These are phyloP conservation scores for Protobothrops mucrosquamatus DNA, from an alignment of 2,113 vertebrate species.

Conservation along the genomic window DNA sequence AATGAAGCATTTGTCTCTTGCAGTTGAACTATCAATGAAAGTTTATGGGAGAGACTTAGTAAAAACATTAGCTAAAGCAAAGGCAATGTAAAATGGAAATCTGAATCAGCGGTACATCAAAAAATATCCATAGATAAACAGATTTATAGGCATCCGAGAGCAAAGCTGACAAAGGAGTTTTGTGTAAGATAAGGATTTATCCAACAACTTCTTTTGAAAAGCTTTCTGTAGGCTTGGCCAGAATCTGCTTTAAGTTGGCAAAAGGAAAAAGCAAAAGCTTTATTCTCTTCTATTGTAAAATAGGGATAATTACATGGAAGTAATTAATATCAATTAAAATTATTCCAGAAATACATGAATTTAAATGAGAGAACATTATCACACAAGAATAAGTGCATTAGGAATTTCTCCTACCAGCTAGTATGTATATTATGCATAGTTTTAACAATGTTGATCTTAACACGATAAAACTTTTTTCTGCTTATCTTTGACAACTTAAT, in stretches of 20 bases:
- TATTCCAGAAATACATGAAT: background rate
- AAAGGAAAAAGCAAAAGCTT: background rate
- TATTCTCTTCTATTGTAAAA: background rate
- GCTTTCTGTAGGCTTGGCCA: background rate
- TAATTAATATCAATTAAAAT: constrained; percentile 1
- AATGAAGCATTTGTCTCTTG: constrained; percentile 54
- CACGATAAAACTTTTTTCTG: background rate
- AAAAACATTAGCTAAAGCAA: constrained; percentile 31
- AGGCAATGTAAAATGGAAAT: constrained; percentile 11
- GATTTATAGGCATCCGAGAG: constrained; percentile 6
- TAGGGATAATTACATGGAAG: fast-evolving
- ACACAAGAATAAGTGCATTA: background rate
- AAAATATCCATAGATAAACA: background rate
- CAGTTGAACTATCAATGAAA: constrained; percentile 32
- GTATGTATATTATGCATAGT: fast-evolving
- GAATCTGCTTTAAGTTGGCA: background rate
- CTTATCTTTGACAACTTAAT: background rate
- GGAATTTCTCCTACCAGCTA: constrained; percentile 14
- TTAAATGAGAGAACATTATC: background rate
- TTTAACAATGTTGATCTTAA: constrained; percentile 2
- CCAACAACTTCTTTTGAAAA: background rate
- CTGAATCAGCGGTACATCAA: constrained; percentile 2
- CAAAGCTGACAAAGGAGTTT: constrained; percentile 23
- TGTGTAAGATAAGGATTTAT: constrained; percentile 19
- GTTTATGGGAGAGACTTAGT: constrained; percentile 33